phyloP scores from a whole-genome alignment of 2,113 vertebrate species.

The Mellivora capensis region DNA sequence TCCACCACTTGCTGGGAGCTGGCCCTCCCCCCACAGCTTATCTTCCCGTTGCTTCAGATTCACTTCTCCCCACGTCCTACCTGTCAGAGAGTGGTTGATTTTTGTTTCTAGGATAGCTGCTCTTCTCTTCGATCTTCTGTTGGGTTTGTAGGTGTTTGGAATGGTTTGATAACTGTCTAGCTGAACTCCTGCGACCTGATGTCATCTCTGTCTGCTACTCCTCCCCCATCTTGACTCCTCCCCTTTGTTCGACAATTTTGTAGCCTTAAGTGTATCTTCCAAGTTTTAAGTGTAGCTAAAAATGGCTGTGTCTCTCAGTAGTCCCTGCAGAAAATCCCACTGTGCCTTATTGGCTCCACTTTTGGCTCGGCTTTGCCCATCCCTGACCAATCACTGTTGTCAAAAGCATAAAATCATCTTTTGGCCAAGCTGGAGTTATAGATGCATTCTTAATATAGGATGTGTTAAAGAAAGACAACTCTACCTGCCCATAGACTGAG shows the following conservation, averaged over 20 bases:
- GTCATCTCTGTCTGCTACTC: no score
- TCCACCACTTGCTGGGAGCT: no score
- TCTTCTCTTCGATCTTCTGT: no score
- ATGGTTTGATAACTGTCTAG: no score
- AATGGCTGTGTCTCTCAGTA: neutral
- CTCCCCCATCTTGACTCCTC: no score
- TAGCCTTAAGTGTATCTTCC: neutral
- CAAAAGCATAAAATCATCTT: neutral
- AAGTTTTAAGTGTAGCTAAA: neutral
- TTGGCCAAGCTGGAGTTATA: neutral
- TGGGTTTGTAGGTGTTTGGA: no score
- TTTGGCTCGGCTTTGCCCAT: neutral
- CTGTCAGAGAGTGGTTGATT: no score
- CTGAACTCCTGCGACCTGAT: no score
- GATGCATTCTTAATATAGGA: neutral
- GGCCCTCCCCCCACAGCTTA: no score
- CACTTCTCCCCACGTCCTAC: no score
- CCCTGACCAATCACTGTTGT: neutral
- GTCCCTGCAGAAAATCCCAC: neutral
- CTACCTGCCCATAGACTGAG: neutral
- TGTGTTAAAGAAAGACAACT: neutral
- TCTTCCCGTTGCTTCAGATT: no score
- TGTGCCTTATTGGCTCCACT: neutral
- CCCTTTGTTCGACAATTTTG: neutral
- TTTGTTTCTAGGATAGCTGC: no score